These are phyloP conservation scores for Alviniconcha strummeri DNA, from an alignment of 2,888 invertebrate genomes.

Conservation along the genomic window DNA sequence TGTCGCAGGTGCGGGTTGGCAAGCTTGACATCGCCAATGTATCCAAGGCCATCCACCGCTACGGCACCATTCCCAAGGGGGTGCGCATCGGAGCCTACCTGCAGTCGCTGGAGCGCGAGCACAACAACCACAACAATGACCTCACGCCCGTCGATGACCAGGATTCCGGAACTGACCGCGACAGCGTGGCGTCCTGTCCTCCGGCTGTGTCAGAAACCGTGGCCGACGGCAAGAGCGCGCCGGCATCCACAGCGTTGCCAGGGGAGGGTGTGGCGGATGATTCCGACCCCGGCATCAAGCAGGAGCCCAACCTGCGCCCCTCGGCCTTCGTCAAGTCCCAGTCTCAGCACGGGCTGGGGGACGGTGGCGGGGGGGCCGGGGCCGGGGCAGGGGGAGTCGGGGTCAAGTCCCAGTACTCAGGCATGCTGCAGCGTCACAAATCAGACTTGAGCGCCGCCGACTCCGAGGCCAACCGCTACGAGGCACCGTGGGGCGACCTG, in stretches of 20 bases:
- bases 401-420: conserved; percentile 59
- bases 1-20: conserved; percentile 78
- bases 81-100: conserved; percentile 97
- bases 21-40: conserved; percentile 97
- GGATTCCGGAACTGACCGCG: conserved; percentile 66
- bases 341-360: conserved; percentile 64
- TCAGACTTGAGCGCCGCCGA: conserved; percentile 58
- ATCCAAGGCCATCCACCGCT: conserved; percentile 90
- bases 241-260: not conserved
- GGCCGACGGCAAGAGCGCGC: not conserved
- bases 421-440: conserved; percentile 63
- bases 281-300: conserved; percentile 58
- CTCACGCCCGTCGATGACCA: conserved; percentile 59
- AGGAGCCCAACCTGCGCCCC: conserved; percentile 67
- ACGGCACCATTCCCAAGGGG: conserved; percentile 97
- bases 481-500: conserved; percentile 30
- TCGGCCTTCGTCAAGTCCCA: conserved; percentile 70
- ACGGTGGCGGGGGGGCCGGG: conserved; percentile 32
- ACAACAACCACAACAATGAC: conserved; percentile 61
- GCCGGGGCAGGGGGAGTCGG: conserved; percentile 5
- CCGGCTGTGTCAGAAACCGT: conserved; percentile 32
- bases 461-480: conserved; percentile 23
- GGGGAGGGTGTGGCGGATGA: conserved; percentile 35
- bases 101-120: conserved; percentile 83
- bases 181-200: conserved; percentile 63